These are phyloP conservation scores for Artibeus lituratus DNA, from an alignment of 2,797 vertebrate genomes.

Conservation along the genomic window DNA sequence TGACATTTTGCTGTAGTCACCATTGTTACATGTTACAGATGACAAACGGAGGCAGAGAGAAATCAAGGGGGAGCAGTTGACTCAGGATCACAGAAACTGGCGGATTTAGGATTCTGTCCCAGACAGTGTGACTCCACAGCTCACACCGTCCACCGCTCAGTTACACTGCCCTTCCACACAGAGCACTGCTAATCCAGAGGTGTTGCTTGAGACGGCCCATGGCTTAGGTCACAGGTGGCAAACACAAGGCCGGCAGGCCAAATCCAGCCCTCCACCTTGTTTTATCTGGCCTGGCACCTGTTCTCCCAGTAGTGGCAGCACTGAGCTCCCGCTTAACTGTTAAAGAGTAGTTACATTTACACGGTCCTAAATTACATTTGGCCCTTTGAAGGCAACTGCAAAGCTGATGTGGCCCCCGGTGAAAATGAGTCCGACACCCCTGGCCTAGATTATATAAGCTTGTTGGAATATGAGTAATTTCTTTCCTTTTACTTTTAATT, in stretches of 20 bases:
- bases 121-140: background rate
- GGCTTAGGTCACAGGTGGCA: background rate
- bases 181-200: background rate
- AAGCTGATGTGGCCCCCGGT: too few species aligned
- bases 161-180: background rate
- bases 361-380: too few species aligned
- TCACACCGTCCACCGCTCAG: background rate
- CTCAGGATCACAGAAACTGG: background rate
- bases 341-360: too few species aligned
- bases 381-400: too few species aligned
- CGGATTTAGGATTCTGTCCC: background rate
- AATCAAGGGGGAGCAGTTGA: background rate
- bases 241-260: too few species aligned
- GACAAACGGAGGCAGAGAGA: background rate
- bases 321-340: too few species aligned
- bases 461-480: background rate
- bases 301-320: too few species aligned
- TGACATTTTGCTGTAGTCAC: background rate
- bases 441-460: background rate
- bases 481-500: background rate
- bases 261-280: too few species aligned
- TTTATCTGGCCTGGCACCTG: too few species aligned
- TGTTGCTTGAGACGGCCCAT: background rate
- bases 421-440: too few species aligned
- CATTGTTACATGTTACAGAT: background rate